Base-by-base conservation (phyloP, 1,140 invertebrate genomes). In the Hydropsyche tenuis region DNA sequence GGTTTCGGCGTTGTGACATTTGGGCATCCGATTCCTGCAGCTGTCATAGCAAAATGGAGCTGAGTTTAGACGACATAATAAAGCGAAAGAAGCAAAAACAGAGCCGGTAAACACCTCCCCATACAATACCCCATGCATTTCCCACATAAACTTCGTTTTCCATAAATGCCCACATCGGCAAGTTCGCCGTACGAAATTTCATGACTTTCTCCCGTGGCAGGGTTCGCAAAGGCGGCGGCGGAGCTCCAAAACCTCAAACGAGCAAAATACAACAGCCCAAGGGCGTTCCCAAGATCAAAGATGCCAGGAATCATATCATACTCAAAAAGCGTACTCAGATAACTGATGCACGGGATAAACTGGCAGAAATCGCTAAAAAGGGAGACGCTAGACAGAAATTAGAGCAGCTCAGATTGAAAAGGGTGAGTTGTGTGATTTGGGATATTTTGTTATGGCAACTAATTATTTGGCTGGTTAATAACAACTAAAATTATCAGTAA, bases 261-360 rank as follows among this genome's bases (percentile, higher is more conserved):
- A 42, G 16, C 5, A 43, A 63, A 6, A 63, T 5, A 11, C 12
- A 43, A 42, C 12, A 11, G 5, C 16, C 4, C 3, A 65, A 43
- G 16, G 63, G 11, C 30, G 3, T 11, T 16, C 18, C 11, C 4
- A 42, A 45, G 30, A 9, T 42, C 1, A 45, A 65, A 0, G 90
- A 92, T 86, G 90, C 90, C 22, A 82, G 91, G 69, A 85, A 88
- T 73, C 89, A 89, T 82, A 91, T 92, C 66, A 89, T 91, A 77
- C 87, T 88, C 53, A 90, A 90, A 74, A 90, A 90, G 76, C 83
- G 89, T 30, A 85, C 85, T 53, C 88, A 89, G 74, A 84, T 91
- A 42, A 86, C 84, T 3, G 90, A 91, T 84, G 90, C 90, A 0
- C 81, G 90, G 73, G 90, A 91, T 77, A 90, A 90, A 79, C 81